Percentiles rank a stretch among this genome's conserved stretches.
These are phyloP conservation scores for Syngnathus floridae DNA, from an alignment of 2,113 vertebrate genomes.

Conservation along the genomic window DNA sequence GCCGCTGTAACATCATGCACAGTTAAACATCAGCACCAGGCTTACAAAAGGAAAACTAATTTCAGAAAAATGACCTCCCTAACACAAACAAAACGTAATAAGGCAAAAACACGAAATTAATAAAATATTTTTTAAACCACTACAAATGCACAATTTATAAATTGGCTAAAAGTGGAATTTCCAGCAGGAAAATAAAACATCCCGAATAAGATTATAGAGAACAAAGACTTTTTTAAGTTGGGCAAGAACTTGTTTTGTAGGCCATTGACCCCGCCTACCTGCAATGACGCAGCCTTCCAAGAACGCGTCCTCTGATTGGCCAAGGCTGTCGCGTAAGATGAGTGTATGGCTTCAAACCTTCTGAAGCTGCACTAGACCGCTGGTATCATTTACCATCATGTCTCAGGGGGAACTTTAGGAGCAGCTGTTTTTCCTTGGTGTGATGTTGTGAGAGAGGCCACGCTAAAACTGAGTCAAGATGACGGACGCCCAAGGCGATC, in stretches of 20 bases:
- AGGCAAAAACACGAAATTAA: too few relatives aligned
- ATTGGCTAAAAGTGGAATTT: background rate
- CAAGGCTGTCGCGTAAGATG: slow-evolving; percentile 18
- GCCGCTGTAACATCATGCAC: too few relatives aligned
- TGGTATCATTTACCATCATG: slow-evolving; percentile 16
- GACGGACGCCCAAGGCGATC: slow-evolving; percentile 55
- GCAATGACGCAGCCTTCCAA: slow-evolving; percentile 39
- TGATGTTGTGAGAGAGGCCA: slow-evolving; percentile 13
- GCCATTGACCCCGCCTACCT: slow-evolving; percentile 14
- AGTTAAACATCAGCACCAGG: too few relatives aligned
- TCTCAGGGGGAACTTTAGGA: slow-evolving; percentile 37
- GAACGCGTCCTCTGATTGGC: slow-evolving; percentile 65
- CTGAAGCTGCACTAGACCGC: slow-evolving; percentile 23
- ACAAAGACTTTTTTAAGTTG: background rate
- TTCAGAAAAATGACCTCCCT: too few relatives aligned
- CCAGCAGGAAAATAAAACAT: too few relatives aligned
- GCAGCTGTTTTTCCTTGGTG: slow-evolving; percentile 34
- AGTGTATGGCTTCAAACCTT: slow-evolving; percentile 48
- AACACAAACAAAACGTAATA: too few relatives aligned
- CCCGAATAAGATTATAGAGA: background rate
- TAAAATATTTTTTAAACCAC: too few relatives aligned
- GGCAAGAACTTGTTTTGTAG: background rate
- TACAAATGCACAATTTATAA: too few relatives aligned
- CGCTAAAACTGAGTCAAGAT: slow-evolving; percentile 50
- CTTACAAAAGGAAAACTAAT: too few relatives aligned